A percentile compares a stretch with the other conserved stretches of the same genome.
phyloP scores from a whole-genome alignment of 2,888 invertebrate genomes.

The Schizaphis graminum region DNA sequence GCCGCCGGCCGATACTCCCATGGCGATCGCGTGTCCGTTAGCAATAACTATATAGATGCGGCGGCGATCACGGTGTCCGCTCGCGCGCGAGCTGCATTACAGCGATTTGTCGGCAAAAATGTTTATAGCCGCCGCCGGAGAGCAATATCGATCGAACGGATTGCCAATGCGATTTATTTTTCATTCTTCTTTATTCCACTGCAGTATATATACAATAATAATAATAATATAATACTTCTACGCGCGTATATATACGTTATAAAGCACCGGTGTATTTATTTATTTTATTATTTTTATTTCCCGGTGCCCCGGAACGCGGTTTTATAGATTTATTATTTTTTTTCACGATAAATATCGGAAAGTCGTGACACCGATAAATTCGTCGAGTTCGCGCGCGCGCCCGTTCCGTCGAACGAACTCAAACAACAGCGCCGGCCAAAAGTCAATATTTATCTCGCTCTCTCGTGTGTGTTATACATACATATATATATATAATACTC shows the following conservation, averaged over 20 bases:
- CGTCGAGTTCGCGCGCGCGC: conserved; percentile 22
- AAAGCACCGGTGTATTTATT: not conserved
- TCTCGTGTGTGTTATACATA: not conserved
- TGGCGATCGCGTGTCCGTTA: conserved; percentile 58
- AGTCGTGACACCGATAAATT: conserved; percentile 57
- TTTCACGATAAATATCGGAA: conserved; percentile 52
- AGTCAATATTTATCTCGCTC: conserved; percentile 56
- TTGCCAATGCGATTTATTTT: conserved; percentile 27
- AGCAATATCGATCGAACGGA: conserved; percentile 48
- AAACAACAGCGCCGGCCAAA: conserved; percentile 42
- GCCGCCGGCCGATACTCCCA: conserved; percentile 32
- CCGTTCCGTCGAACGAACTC: conserved; percentile 19
- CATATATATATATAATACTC: not conserved
- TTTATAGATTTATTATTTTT: conserved; percentile 15
- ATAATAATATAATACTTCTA: not conserved
- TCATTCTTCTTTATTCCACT: not conserved
- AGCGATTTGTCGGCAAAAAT: conserved; percentile 58
- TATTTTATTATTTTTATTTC: conserved; percentile 35
- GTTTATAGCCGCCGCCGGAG: conserved; percentile 40
- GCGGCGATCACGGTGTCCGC: not conserved
- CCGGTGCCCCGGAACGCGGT: conserved; percentile 28
- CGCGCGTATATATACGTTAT: not conserved
- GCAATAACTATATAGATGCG: conserved; percentile 20
- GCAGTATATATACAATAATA: no score
- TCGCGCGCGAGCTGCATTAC: not conserved